Base-by-base conservation (phyloP, 2,888 invertebrate species). In the Pheosia tremula region DNA sequence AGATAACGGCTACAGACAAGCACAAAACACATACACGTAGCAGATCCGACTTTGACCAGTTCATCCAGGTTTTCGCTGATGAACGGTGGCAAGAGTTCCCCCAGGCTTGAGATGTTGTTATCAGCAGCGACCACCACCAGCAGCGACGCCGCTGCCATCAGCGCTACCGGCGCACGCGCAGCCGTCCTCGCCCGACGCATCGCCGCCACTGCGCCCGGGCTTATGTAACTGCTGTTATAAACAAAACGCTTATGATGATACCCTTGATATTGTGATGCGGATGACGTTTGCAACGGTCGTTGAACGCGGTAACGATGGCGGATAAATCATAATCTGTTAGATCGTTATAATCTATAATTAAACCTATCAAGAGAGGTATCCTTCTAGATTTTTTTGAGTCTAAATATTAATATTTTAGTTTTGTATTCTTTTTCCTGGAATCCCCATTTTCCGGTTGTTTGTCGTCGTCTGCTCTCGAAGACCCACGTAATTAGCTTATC, bases 11-110 rank as follows among this genome's bases (percentile, higher is more conserved):
- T 11, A 38, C 54, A 37, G 5, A 38, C 38, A 43, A 56, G 41
- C 57, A 57, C 57, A 38, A 36, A 54, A 56, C 54, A 83, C 86
- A 54, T 83, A 87, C 87, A 87, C 57, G 84, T 81, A 5, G 77
- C 77, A 3, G 84, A 78, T 2, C 85, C 86, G 3, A 82, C 80
- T 61, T 79, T 81, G 67, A 87, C 74, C 39, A 87, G 77, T 57
- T 83, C 82, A 36, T 84, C 82, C 58, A 83, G 78, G 70, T 80
- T 81, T 36, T 75, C 69, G 6, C 75, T 65, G 59, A 86, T 65
- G 64, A 80, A 75, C 24, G 82, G 76, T 5, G 84, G 84, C 65
- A 84, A 71, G 56, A 81, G 68, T 6, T 77, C 72, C 38, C 80
- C 79, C 49, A 85, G 61, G 5, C 75, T 70, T 5, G 72, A 67